Conservation (phyloP, 2,797 vertebrate species). For the Halcyon smyrnensis region DNA sequence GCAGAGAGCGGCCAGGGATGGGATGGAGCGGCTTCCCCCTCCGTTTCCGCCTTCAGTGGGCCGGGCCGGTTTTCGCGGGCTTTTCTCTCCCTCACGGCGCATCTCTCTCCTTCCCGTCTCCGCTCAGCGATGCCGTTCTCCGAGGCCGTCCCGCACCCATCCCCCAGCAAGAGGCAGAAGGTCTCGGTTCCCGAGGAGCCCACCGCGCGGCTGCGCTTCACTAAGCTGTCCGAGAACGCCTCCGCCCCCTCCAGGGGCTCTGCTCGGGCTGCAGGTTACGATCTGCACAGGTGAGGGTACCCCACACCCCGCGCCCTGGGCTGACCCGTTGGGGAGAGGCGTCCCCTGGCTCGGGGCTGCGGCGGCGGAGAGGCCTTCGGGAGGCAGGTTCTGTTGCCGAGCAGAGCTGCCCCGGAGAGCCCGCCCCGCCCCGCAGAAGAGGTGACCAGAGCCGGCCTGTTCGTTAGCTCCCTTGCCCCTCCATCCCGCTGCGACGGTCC, state of each 20-base stretch:
- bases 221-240: conserved; percentile 88
- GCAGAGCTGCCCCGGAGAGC: fast-evolving
- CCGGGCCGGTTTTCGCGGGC: neutral
- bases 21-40: neutral
- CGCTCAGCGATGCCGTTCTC: conserved; percentile 83
- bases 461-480: too few relatives aligned
- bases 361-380: fast-evolving
- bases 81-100: fast-evolving
- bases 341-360: too few relatives aligned
- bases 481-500: neutral
- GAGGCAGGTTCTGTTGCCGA: neutral
- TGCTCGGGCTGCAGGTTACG: conserved; percentile 89
- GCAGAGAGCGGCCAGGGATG: fast-evolving
- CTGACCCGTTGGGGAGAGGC: too few relatives aligned
- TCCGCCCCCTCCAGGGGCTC: conserved; percentile 88
- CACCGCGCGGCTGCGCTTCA: conserved; percentile 82
- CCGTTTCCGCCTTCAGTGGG: neutral
- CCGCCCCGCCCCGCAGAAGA: fast-evolving
- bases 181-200: conserved; percentile 7
- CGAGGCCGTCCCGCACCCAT: conserved; percentile 51
- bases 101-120: fast-evolving
- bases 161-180: conserved; percentile 83
- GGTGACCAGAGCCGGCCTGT: too few relatives aligned
- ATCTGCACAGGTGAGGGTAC: conserved; percentile 89
- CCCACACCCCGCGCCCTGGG: neutral